Evolutionary conservation across 30 jellyfish, hydroid and myxozoan genomes (phyloP), one percentile per base, ranked within the genome.

Genomic region (Cassiopea andromeda): DNA sequence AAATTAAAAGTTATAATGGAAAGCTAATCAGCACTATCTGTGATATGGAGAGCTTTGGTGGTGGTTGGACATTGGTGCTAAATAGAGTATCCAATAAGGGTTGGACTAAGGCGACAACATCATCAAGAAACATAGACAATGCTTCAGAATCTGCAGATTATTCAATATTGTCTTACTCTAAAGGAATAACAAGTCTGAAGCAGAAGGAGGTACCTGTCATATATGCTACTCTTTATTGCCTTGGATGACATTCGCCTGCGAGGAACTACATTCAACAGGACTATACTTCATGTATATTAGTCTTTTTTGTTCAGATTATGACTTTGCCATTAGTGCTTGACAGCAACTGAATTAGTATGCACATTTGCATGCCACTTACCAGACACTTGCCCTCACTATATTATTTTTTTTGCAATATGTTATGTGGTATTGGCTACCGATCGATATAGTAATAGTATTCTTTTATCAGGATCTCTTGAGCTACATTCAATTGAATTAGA

Each of bases 31-130:
- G 60, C 19, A 70, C 93, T 66, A 47, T 46, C 18, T 91, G 97
- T 73, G 95, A 91, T 74, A 79, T 85, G 93, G 87, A 85, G 16
- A 79, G 98, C n/a, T 84, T 73, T 81, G 96, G 98, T 3, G 98
- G 98, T 10, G 98, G 98, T 15, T 92, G 98, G 98, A 87, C 98
- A 0, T 43, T 92, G 85, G 77, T 85, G 47, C 60, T 85, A 61
- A 91, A 77, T 73, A 84, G 48, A 77, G 91, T 80, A 0, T 83
- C 98, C 38, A 82, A 75, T 44, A n/a, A 60, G 4, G 98, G 93
- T 47, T 92, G 95, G 95, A 92, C 80, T 14, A 73, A 73, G 57
- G 88, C 47, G 84, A 91, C 91, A 13, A 54, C 90, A 14, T 79
- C 61, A 0, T 80, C 80, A 27, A 57, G 94, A 73, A 78, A 91